phyloP scores from a whole-genome alignment of 1,140 invertebrate genomes.

The Lucilia sericata region DNA sequence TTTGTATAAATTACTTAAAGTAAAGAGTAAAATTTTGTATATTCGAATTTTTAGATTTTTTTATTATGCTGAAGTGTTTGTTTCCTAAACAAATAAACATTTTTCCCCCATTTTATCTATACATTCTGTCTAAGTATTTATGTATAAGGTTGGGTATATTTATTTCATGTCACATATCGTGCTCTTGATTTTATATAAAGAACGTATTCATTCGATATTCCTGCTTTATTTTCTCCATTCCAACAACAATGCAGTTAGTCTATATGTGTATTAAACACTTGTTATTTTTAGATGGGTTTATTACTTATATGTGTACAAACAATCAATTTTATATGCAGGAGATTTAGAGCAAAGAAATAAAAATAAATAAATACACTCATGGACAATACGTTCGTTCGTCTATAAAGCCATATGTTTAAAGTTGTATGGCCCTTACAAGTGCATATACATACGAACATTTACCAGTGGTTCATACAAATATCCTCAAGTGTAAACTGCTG shows the following conservation, averaged over 20 bases:
- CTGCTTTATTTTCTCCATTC: background rate
- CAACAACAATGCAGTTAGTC: background rate
- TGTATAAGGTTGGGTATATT: background rate
- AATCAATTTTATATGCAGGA: background rate
- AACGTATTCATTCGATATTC: background rate
- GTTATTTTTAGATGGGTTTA: background rate
- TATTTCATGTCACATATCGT: background rate
- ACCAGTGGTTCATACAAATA: background rate
- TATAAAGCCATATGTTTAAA: background rate
- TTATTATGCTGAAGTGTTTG: background rate
- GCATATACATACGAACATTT: background rate
- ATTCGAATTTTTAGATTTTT: background rate
- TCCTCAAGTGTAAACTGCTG: background rate
- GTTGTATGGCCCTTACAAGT: background rate
- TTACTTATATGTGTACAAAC: background rate
- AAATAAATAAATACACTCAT: background rate
- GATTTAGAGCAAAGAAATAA: background rate
- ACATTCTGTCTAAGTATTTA: background rate
- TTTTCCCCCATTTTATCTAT: background rate
- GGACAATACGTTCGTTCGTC: background rate
- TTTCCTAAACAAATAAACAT: background rate
- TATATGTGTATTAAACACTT: background rate
- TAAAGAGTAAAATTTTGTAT: background rate
- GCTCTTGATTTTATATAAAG: background rate
- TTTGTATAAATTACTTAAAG: background rate